Evolutionary conservation across 2,113 vertebrate genomes (phyloP).

Genomic region (Campylorhamphus procurvoides): DNA sequence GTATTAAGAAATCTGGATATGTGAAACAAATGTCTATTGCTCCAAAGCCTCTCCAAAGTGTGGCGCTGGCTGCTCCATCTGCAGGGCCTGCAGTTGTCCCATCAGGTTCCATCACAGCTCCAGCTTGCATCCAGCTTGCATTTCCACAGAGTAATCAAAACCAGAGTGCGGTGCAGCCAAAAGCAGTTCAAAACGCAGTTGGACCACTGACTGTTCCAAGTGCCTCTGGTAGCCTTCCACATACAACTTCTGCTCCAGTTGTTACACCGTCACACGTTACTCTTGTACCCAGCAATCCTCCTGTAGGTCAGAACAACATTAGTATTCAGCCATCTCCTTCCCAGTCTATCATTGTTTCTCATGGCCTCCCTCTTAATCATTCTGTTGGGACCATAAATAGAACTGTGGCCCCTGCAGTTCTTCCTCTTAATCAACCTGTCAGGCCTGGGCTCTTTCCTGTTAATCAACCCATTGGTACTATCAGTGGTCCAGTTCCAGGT

Average conservation of each 20-base stretch:
- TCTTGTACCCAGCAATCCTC: conserved; percentile 76
- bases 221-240: conserved; percentile 58
- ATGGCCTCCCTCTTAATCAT: conserved; percentile 73
- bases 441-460: conserved; percentile 66
- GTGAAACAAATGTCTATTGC: conserved; percentile 73
- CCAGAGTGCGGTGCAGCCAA: conserved; percentile 54
- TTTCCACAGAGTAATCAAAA: conserved; percentile 70
- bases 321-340: conserved; percentile 61
- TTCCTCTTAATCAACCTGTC: conserved; percentile 66
- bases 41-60: conserved; percentile 65
- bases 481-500: conserved; percentile 46
- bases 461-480: conserved; percentile 61
- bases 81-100: conserved; percentile 11
- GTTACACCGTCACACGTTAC: conserved; percentile 64
- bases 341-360: conserved; percentile 76
- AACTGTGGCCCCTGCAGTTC: conserved; percentile 60
- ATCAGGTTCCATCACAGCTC: not conserved
- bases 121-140: conserved; percentile 68
- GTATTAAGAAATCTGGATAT: conserved; percentile 67
- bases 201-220: conserved; percentile 33
- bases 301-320: conserved; percentile 70
- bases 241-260: conserved; percentile 26
- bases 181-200: conserved; percentile 13
- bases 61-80: not conserved
- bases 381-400: conserved; percentile 68